Base-by-base conservation (phyloP, 2,888 invertebrate genomes). In the Drosophila bunnanda region DNA sequence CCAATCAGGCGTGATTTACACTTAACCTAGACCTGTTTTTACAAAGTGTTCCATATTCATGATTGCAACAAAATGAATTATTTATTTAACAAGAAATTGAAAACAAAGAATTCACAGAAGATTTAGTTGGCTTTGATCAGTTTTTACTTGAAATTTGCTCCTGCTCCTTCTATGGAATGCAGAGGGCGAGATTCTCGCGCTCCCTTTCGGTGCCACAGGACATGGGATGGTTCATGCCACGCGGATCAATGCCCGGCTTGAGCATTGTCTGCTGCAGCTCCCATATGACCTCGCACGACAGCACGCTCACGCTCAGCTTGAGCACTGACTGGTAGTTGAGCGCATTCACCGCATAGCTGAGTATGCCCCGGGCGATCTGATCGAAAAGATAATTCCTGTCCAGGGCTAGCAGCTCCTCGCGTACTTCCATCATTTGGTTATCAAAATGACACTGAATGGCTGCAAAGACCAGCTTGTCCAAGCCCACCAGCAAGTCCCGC, bases 261-360 rank as follows among this genome's bases (percentile, higher is more conserved):
- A 92, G 73, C 48, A 91, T 32, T 9, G 79, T 71, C 34, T 90
- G 85, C 61, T 92, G 92, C 43, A 92, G 62, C 2, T 76, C 80
- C 71, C 81, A 88, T 64, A 92, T 85, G n/a, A 91, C 82, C 76
- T 92, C 89, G 28, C 89, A 89, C 32, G 92, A 79, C 36, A 92
- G 53, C 5, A 88, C 89, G 57, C 86, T 89, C 6, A 87, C 83
- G 9, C 91, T 89, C 17, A 92, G 62, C 50, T 84, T 80, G 1
- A 90, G 34, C 28, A 87, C 86, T 0, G 92, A 79, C 34, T 90
- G 76, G 15, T 85, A 92, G 76, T 92, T 90, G 2, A 88, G 83
- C 0, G 82, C 77, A 58, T 92, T 92, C 1, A 86, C 66, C 0
- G 90, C 88, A 59, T 85, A 90, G 41, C 90, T 86, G 2, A 92